These are phyloP conservation scores for Adineta ricciae DNA, from an alignment of 2,888 invertebrate species.

Conservation along the genomic window DNA sequence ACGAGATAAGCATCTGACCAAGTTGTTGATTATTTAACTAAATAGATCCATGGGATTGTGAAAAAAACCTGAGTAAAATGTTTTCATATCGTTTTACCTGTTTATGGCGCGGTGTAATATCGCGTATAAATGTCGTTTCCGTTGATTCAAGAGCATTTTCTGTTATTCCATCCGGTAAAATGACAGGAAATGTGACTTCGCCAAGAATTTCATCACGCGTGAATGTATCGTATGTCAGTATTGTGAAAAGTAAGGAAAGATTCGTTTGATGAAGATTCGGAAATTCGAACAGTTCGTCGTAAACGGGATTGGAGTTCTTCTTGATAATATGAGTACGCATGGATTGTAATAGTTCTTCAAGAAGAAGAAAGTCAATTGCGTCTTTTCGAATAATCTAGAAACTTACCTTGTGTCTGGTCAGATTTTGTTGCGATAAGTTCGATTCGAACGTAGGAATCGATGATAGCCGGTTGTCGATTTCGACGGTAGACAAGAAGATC, in stretches of 20 bases:
- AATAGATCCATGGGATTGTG: constrained; percentile 28
- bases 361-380: too few species aligned
- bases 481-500: neutral
- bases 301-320: neutral
- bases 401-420: neutral
- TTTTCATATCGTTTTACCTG: constrained; percentile 58
- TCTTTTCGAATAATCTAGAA: neutral
- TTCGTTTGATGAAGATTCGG: neutral
- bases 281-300: neutral
- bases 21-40: constrained; percentile 82
- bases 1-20: constrained; percentile 83
- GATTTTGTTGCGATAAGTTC: neutral
- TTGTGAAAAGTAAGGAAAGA: constrained; percentile 39
- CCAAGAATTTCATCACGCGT: constrained; percentile 96
- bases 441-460: neutral
- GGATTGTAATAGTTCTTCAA: neutral
- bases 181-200: constrained; percentile 68
- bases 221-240: constrained; percentile 73
- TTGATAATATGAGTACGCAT: neutral
- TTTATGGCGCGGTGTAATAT: constrained; percentile 80
- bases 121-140: constrained; percentile 56
- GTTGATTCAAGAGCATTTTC: neutral
- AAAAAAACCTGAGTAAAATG: neutral
- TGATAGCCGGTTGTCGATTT: neutral
- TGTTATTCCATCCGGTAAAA: constrained; percentile 50